Evolutionary conservation across 2,113 vertebrate genomes (phyloP).

Genomic region (Oryzias woworae): DNA sequence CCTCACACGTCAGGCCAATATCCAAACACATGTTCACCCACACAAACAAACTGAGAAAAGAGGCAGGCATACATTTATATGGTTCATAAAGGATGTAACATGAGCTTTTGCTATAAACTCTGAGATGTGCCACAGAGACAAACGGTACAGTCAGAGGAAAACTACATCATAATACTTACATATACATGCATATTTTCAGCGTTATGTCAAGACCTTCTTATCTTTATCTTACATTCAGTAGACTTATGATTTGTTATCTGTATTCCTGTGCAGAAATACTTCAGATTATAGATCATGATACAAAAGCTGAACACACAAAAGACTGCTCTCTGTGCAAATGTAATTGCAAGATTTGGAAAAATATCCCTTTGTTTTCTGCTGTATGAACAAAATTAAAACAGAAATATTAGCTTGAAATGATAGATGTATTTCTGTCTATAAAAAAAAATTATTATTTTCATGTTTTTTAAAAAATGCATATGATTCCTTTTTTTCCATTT

Average conservation of each 20-base stretch:
- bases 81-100: conserved; percentile 24
- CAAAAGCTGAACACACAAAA: not conserved
- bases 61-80: conserved; percentile 18
- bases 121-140: conserved; percentile 3
- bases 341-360: no score
- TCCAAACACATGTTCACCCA: conserved; percentile 38
- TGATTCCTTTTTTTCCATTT: no score
- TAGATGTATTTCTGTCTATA: no score
- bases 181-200: not conserved
- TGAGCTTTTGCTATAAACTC: conserved; percentile 9
- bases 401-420: no score
- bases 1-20: conserved; percentile 38
- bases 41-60: conserved; percentile 9
- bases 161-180: not conserved
- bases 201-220: not conserved
- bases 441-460: no score
- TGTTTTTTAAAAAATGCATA: no score
- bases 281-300: not conserved
- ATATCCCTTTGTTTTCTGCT: no score
- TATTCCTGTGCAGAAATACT: not conserved
- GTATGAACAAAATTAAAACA: no score
- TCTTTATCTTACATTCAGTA: not conserved
- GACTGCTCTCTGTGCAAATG: no score
- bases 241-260: not conserved
- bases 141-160: not conserved